Base-by-base conservation (phyloP, 2,888 invertebrate species). In the Ochlodes sylvanus region DNA sequence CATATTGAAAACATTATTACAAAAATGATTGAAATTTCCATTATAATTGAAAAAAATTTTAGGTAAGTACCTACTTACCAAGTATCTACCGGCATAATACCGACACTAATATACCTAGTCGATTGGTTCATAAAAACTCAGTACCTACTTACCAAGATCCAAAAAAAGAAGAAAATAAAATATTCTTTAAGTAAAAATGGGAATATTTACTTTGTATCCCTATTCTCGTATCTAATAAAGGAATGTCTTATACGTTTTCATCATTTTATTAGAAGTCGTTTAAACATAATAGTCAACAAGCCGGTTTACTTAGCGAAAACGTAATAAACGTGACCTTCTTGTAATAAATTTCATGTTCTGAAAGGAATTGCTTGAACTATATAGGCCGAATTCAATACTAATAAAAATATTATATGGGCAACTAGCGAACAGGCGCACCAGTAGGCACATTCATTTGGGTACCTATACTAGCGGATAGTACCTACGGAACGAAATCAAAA, bases 231-330 rank as follows among this genome's bases (percentile, higher is more conserved):
- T 12, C 10, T 38, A 38, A 50, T 50, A 50, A 50, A 50, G 19
- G 5, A 50, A 19, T 12, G 4, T 19, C 50, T 50, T 50, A 19
- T 19, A 50, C 19, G 19, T 19, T 19, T 50, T 50, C 50, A 50
- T 50, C 50, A 19, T 50, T 50, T 50, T 50, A 50, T 50, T 19
- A 50, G 50, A 50, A 50, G 50, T 50, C 50, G 50, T 50, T 50
- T 50, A 50, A n/a, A 19, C 50, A 47, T 61, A 34, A 61, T 32
- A 61, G 44, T 47, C 60, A 60, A 60, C 41, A 60, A 47, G 7
- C 60, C 42, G 15, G 60, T n/a, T 44, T 42, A 44, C 60, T 60
- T 27, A 60, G 47, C 44, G 17, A 12, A 19, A 19, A 50, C 19
- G 50, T 50, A 50, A 50, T 50, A 50, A 50, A 50, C 21, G 50